phyloP scores from a whole-genome alignment of 2,888 invertebrate species.

The Netelia melanura region DNA sequence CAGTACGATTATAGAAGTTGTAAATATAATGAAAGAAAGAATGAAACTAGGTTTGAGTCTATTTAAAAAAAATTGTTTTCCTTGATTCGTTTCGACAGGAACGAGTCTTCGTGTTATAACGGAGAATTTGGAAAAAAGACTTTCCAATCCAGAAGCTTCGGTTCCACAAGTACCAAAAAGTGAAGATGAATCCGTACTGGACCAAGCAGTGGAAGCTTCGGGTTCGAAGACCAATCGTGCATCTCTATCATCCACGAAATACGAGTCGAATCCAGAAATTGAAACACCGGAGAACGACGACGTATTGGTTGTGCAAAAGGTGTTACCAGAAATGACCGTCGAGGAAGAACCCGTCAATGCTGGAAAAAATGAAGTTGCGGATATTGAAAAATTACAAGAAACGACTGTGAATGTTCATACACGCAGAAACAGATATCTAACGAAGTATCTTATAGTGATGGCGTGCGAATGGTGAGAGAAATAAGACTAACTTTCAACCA shows the following conservation, averaged over 20 bases:
- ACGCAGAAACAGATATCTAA: conserved; percentile 67
- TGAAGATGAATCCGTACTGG: conserved; percentile 63
- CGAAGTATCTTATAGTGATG: conserved; percentile 72
- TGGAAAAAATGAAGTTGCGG: conserved; percentile 37
- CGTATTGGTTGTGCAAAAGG: conserved; percentile 54
- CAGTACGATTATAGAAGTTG: conserved; percentile 26
- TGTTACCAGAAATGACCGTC: conserved; percentile 43
- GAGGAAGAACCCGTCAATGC: conserved; percentile 45
- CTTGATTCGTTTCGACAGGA: conserved; percentile 55
- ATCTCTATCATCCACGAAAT: conserved; percentile 9
- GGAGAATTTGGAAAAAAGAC: conserved; percentile 70
- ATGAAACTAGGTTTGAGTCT: background rate
- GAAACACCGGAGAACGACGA: conserved; percentile 61
- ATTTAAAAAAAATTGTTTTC: background rate
- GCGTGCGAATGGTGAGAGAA: conserved; percentile 74
- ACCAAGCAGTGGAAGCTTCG: conserved; percentile 48
- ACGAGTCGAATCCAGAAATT: conserved; percentile 64
- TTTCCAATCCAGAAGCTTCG: conserved; percentile 61
- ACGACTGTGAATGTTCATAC: conserved; percentile 46
- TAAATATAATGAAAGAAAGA: background rate
- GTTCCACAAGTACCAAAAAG: conserved; percentile 58
- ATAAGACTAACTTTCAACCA: background rate
- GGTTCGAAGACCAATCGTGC: conserved; percentile 33
- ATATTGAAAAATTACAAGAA: conserved; percentile 60
- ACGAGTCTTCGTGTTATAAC: conserved; percentile 70